phyloP scores from a whole-genome alignment of 2,113 vertebrate species.

The Cranoglanis bouderius region DNA sequence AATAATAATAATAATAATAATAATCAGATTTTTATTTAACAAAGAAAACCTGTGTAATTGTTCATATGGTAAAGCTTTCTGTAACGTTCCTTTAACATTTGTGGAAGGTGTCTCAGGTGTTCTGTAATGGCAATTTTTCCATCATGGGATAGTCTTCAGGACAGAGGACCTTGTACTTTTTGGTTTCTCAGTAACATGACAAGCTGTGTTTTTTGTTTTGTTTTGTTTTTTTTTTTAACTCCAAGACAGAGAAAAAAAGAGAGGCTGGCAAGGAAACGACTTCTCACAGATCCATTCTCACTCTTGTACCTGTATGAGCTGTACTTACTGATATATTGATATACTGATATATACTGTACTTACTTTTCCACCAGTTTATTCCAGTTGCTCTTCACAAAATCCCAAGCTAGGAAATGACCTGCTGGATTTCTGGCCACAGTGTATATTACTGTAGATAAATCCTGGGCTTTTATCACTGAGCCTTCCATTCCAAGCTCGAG shows the following conservation, averaged over 20 bases:
- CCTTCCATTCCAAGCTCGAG: constrained; percentile 73
- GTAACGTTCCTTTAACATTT: neutral
- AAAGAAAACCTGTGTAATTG: neutral
- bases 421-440: constrained; percentile 69
- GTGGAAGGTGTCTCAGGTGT: neutral
- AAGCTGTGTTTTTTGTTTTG: neutral
- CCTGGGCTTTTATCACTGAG: constrained; percentile 70
- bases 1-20: neutral
- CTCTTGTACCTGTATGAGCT: neutral
- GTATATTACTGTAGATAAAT: constrained; percentile 66
- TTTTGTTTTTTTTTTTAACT: neutral
- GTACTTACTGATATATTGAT: neutral
- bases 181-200: neutral
- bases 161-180: neutral
- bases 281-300: neutral
- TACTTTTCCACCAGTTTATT: constrained; percentile 72
- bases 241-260: neutral
- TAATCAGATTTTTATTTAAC: neutral
- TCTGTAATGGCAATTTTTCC: neutral
- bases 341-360: constrained; percentile 40
- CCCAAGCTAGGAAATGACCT: constrained; percentile 73
- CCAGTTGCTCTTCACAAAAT: constrained; percentile 78
- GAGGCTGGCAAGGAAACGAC: neutral
- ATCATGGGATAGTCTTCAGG: neutral
- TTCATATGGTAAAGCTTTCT: neutral